Evolutionary conservation across 2,797 vertebrate genomes (phyloP).

Genomic region (Macrochelys suwanniensis): DNA sequence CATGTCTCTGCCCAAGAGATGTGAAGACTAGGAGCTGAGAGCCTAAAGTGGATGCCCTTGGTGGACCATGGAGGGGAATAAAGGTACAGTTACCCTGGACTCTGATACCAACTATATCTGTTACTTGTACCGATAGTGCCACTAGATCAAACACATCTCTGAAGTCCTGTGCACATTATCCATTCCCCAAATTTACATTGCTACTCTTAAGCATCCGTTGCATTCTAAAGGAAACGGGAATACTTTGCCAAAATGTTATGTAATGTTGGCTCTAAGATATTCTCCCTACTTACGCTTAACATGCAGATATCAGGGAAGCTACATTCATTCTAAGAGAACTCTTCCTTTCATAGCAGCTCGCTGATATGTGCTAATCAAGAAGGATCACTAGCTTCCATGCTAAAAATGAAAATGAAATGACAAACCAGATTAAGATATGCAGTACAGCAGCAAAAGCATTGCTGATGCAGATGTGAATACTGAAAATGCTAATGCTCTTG

Average conservation of each 20-base stretch:
- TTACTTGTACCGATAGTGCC: not conserved
- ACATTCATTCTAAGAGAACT: not conserved
- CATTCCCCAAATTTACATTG: slow-evolving; percentile 25
- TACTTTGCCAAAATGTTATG: not conserved
- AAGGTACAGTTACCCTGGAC: not conserved
- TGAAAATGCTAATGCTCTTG: not conserved
- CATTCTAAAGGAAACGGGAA: slow-evolving; percentile 28
- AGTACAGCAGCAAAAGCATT: slow-evolving; percentile 25
- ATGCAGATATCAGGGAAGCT: slow-evolving; percentile 16
- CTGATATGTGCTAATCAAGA: slow-evolving; percentile 56
- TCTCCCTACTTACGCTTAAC: not conserved
- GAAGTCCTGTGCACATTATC: slow-evolving; percentile 9
- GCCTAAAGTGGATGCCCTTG: not conserved
- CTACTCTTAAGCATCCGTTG: not conserved
- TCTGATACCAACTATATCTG: not conserved
- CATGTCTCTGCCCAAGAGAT: not conserved
- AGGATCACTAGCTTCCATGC: slow-evolving; percentile 50
- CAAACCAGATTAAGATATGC: slow-evolving; percentile 28
- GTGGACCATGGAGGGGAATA: not conserved
- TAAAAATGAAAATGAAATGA: slow-evolving; percentile 31
- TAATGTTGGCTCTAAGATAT: not conserved
- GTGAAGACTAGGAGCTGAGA: not conserved
- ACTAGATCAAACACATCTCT: not conserved
- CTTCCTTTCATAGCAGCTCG: not conserved
- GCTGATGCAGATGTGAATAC: not conserved